These are phyloP conservation scores for Drosophila koepferae DNA, from an alignment of 2,888 invertebrate species.

Conservation along the genomic window DNA sequence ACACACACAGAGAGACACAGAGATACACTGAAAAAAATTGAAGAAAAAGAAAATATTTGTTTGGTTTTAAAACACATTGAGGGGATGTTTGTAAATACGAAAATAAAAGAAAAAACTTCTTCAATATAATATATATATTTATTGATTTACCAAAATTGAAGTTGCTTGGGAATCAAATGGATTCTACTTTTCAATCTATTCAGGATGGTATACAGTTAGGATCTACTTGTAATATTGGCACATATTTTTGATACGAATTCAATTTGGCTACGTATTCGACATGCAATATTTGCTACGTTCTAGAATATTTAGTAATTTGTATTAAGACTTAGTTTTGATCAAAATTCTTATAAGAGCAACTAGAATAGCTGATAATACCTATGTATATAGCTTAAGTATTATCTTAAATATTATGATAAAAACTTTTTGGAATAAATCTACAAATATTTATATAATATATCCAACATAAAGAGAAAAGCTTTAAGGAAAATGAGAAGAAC, in stretches of 20 bases:
- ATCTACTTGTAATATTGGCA: background rate
- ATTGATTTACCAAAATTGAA: background rate
- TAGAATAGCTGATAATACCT: background rate
- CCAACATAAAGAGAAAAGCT: background rate
- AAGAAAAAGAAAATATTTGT: conserved; percentile 70
- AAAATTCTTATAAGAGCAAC: background rate
- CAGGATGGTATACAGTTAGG: conserved; percentile 8
- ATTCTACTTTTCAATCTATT: background rate
- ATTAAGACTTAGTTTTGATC: background rate
- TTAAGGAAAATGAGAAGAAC: background rate
- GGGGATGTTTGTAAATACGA: conserved; percentile 41
- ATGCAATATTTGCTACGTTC: conserved; percentile 24
- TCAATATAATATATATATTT: background rate
- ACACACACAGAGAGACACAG: conserved; percentile 76
- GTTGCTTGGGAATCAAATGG: background rate
- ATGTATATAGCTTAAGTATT: background rate
- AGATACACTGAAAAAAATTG: conserved; percentile 80
- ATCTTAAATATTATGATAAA: background rate
- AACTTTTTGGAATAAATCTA: background rate
- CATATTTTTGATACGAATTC: background rate
- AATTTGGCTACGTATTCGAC: conserved; percentile 35
- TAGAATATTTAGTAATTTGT: background rate
- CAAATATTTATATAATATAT: background rate
- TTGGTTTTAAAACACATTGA: conserved; percentile 63
- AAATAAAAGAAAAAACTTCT: background rate